Evolutionary conservation across 2,888 invertebrate species (phyloP).

Genomic region (Congeria kusceri): DNA sequence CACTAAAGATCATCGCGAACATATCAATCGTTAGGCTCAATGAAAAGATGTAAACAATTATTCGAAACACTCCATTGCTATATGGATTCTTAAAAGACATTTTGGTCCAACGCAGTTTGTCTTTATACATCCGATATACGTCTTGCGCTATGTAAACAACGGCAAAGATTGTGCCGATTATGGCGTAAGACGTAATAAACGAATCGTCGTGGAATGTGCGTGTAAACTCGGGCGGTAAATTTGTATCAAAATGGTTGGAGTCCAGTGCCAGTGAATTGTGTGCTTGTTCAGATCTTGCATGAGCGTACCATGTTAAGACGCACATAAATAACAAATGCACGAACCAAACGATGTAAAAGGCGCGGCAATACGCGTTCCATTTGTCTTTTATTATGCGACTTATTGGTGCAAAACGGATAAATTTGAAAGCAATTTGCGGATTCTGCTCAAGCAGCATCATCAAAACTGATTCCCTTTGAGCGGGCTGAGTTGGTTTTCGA

Average conservation of each 20-base stretch:
- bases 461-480: slow-evolving; percentile 48
- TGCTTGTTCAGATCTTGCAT: slow-evolving; percentile 38
- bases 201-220: slow-evolving; percentile 18
- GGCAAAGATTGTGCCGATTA: slow-evolving; percentile 47
- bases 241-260: slow-evolving; percentile 4
- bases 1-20: neutral
- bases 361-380: slow-evolving; percentile 62
- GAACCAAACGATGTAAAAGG: slow-evolving; percentile 63
- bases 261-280: slow-evolving; percentile 16
- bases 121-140: slow-evolving; percentile 19
- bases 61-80: too few species aligned
- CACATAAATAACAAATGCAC: slow-evolving; percentile 64
- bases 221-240: slow-evolving; percentile 25
- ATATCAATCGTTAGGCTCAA: too few species aligned
- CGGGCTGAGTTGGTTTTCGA: too few species aligned
- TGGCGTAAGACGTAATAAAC: slow-evolving; percentile 46
- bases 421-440: slow-evolving; percentile 63
- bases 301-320: slow-evolving; percentile 58
- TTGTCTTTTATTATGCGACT: slow-evolving; percentile 65
- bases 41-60: too few species aligned
- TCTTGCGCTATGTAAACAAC: slow-evolving; percentile 47
- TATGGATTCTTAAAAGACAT: too few species aligned
- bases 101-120: neutral
- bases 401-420: slow-evolving; percentile 65
- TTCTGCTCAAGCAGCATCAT: slow-evolving; percentile 69